These are phyloP conservation scores for Trichogramma dendrolimi DNA, from an alignment of 2,888 invertebrate species.

Conservation along the genomic window DNA sequence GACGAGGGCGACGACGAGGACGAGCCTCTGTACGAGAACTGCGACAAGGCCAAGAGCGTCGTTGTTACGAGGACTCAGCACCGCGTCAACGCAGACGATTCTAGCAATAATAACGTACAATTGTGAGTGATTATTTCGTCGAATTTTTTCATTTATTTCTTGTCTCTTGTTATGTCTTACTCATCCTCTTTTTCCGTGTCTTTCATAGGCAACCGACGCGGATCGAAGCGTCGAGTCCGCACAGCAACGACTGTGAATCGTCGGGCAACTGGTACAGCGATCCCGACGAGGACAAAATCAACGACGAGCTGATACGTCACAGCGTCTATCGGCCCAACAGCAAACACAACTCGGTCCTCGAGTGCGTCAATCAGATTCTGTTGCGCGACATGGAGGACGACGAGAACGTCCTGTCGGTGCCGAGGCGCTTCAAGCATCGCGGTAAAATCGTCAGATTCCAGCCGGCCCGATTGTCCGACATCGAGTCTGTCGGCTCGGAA, in stretches of 20 bases:
- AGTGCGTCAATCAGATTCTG: constrained; percentile 81
- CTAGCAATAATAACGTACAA: constrained; percentile 28
- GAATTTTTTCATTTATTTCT: neutral
- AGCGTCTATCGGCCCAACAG: constrained; percentile 55
- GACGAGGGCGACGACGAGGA: constrained; percentile 33
- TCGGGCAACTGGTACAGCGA: constrained; percentile 81
- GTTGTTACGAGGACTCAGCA: constrained; percentile 26
- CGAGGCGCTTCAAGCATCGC: constrained; percentile 47
- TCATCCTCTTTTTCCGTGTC: neutral
- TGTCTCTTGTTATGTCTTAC: neutral
- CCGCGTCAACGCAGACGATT: constrained; percentile 31
- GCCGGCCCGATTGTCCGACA: constrained; percentile 47
- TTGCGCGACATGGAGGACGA: constrained; percentile 66
- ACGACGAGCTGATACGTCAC: constrained; percentile 53
- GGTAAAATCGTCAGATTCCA: constrained; percentile 49
- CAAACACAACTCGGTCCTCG: constrained; percentile 77
- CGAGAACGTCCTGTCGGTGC: constrained; percentile 46
- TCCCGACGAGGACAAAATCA: constrained; percentile 68
- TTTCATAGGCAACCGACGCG: neutral
- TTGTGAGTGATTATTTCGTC: constrained; percentile 11
- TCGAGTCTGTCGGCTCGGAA: constrained; percentile 50
- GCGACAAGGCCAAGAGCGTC: constrained; percentile 9
- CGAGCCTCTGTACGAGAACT: constrained; percentile 46
- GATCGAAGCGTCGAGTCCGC: neutral
- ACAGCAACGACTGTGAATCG: constrained; percentile 50